Percentiles rank a stretch among this genome's conserved stretches.
Evolutionary conservation across 2,888 invertebrate species (phyloP).

Genomic region (Salticus scenicus): DNA sequence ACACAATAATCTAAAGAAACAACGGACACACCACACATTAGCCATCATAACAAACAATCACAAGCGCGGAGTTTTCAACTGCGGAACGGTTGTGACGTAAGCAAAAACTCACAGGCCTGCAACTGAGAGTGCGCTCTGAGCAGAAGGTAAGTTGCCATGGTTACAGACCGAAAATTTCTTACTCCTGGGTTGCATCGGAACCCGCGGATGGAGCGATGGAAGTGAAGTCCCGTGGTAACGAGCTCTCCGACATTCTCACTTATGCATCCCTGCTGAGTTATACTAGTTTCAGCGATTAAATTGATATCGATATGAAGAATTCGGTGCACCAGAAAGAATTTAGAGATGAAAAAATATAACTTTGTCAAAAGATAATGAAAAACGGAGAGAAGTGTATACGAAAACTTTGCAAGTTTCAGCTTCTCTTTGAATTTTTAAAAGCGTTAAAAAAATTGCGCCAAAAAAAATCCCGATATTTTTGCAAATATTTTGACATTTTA

Average conservation of each 20-base stretch:
- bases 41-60: not conserved
- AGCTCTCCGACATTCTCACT: not conserved
- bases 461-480: too few species aligned
- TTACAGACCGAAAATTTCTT: not conserved
- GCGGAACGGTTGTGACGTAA: slow-evolving; percentile 2
- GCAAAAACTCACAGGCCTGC: not conserved
- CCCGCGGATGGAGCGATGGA: not conserved
- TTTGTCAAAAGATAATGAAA: too few species aligned
- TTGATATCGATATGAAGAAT: not conserved
- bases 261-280: not conserved
- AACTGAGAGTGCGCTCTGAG: not conserved
- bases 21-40: not conserved
- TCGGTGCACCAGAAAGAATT: too few species aligned
- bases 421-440: too few species aligned
- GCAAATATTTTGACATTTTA: too few species aligned
- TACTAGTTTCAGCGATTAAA: not conserved
- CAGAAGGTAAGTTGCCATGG: slow-evolving; percentile 6
- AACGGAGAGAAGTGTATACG: too few species aligned
- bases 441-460: too few species aligned
- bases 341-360: too few species aligned
- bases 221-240: not conserved
- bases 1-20: not conserved
- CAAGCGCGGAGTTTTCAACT: not conserved
- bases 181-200: not conserved
- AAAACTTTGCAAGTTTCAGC: too few species aligned